These are phyloP conservation scores for Theocolax elegans DNA, from an alignment of 1,140 invertebrate genomes.

Conservation along the genomic window DNA sequence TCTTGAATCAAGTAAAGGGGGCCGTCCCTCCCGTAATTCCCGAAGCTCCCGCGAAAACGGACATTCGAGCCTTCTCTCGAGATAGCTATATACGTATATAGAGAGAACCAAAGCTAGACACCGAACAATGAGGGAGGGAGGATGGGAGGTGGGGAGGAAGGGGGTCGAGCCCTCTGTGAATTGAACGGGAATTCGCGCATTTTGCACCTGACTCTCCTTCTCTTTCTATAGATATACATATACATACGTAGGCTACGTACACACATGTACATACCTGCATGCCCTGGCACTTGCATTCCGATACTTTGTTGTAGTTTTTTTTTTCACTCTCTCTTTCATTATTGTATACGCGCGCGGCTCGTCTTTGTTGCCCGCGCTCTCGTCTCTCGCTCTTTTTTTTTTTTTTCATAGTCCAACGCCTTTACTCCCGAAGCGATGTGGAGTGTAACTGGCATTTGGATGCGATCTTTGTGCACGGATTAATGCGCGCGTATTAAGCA, in stretches of 20 bases:
- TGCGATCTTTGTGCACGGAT: constrained; percentile 22
- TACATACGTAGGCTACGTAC: too few relatives aligned
- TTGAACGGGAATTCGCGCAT: constrained; percentile 31
- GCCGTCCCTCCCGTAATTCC: constrained; percentile 2
- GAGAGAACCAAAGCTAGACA: too few relatives aligned
- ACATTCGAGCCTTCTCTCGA: constrained; percentile 27
- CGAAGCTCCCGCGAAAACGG: constrained; percentile 18
- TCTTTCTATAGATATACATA: too few relatives aligned
- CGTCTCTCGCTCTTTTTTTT: not conserved
- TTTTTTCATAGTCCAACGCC: constrained; percentile 30
- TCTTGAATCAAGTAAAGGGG: not conserved
- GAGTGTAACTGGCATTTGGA: not conserved
- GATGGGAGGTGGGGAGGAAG: too few relatives aligned
- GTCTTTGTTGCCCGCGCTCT: constrained; percentile 19
- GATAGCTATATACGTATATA: too few relatives aligned
- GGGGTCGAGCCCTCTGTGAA: not conserved
- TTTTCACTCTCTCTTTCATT: constrained; percentile 2
- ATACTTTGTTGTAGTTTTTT: constrained; percentile 7
- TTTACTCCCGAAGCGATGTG: not conserved
- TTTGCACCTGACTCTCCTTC: constrained; percentile 34
- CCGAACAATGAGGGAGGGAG: too few relatives aligned
- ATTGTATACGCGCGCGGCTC: not conserved
- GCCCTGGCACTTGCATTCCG: constrained; percentile 19
- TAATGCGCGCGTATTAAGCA: constrained; percentile 12
- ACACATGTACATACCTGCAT: constrained; percentile 12